Conservation (phyloP, 2,797 vertebrate species). For the Sebastes iracundus region DNA sequence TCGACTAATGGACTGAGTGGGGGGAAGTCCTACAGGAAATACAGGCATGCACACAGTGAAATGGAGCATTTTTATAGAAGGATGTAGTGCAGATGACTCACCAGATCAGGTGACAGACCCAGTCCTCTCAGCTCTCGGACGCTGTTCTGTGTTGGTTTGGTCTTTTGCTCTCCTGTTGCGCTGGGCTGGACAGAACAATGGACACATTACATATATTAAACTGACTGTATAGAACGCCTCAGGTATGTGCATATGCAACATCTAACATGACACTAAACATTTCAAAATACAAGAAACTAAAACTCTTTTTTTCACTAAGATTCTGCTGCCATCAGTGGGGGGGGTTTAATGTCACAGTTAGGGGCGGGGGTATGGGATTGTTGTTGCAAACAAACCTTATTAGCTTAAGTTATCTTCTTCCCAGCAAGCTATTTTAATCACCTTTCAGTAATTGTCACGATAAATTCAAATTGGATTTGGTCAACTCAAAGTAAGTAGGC, state of each 20-base stretch:
- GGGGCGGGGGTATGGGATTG: neutral
- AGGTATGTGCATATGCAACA: neutral
- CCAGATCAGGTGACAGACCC: conserved; percentile 94
- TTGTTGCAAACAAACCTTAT: neutral
- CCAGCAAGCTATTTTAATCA: neutral
- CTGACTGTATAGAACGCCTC: neutral
- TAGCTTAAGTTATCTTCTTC: neutral
- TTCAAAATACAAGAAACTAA: neutral
- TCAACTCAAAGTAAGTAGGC: neutral
- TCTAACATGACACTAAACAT: neutral
- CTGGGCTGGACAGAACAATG: conserved; percentile 84
- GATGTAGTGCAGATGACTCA: conserved; percentile 67
- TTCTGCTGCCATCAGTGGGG: neutral
- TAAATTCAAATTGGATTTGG: neutral
- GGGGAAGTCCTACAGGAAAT: neutral
- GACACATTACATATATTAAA: neutral
- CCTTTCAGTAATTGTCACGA: neutral
- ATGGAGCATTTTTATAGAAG: neutral
- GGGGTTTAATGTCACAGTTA: neutral
- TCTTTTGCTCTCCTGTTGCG: conserved; percentile 96
- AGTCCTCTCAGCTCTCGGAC: conserved; percentile 93
- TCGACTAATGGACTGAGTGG: too few relatives aligned
- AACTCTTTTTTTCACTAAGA: too few relatives aligned
- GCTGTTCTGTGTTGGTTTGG: conserved; percentile 96
- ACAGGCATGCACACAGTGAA: neutral